Percentiles rank a stretch among this genome's conserved stretches.
phyloP scores from a whole-genome alignment of 2,888 invertebrate genomes.

The Agriopis leucophaearia region DNA sequence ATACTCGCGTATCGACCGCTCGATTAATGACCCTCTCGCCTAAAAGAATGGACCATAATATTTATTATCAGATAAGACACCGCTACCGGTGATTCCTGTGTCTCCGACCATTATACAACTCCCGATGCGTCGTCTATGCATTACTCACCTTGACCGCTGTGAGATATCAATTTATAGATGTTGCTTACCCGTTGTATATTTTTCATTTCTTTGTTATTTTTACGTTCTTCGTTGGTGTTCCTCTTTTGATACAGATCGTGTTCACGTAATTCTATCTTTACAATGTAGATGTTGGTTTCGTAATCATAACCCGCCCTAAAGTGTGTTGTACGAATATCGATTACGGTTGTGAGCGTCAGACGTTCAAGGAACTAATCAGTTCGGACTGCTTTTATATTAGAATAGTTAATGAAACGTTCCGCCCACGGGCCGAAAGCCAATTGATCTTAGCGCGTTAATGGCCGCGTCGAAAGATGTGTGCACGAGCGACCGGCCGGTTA shows the following conservation, averaged over 20 bases:
- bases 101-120: conserved; percentile 77
- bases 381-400: conserved; percentile 79
- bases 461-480: conserved; percentile 75
- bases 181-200: conserved; percentile 69
- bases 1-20: conserved; percentile 82
- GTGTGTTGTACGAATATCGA: conserved; percentile 63
- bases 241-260: conserved; percentile 47
- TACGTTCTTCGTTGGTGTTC: conserved; percentile 60
- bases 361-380: conserved; percentile 77
- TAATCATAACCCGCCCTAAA: conserved; percentile 52
- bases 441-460: conserved; percentile 80
- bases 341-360: conserved; percentile 62
- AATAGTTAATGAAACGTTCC: conserved; percentile 83
- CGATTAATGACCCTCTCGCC: conserved; percentile 85
- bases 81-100: conserved; percentile 85
- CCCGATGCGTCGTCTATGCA: conserved; percentile 76
- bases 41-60: conserved; percentile 86
- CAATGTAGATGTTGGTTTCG: conserved; percentile 41
- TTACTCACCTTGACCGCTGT: conserved; percentile 75
- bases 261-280: conserved; percentile 38
- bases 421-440: conserved; percentile 76
- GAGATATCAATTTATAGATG: conserved; percentile 77
- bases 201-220: conserved; percentile 71
- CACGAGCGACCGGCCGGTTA: conserved; percentile 57
- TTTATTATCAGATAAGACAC: conserved; percentile 85